Percentiles rank a stretch among this genome's conserved stretches.
These are phyloP conservation scores for Colostygia pectinataria DNA, from an alignment of 2,888 invertebrate genomes.

Conservation along the genomic window DNA sequence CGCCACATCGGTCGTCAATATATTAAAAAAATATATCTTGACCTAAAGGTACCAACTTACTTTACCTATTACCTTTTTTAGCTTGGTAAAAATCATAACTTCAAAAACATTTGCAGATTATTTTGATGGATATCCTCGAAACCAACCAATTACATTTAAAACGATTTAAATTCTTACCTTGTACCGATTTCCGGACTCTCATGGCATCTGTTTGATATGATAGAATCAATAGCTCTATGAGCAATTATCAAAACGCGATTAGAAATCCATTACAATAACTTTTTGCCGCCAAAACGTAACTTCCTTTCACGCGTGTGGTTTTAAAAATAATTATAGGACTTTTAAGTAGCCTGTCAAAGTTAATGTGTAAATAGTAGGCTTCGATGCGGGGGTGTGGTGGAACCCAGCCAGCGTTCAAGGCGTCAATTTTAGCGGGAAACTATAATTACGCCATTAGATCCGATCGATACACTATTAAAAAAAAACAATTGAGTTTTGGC, in stretches of 20 bases:
- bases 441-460: constrained; percentile 78
- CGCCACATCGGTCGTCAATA: too few species aligned
- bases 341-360: constrained; percentile 77
- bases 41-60: too few species aligned
- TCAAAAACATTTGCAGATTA: constrained; percentile 2
- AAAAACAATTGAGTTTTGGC: constrained; percentile 49
- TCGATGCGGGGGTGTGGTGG: constrained; percentile 40
- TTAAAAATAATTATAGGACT: constrained; percentile 74
- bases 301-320: constrained; percentile 63
- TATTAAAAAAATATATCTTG: too few species aligned
- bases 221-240: constrained; percentile 57
- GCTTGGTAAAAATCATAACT: neutral
- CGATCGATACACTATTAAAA: constrained; percentile 66
- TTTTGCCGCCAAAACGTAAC: constrained; percentile 50
- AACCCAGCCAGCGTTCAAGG: constrained; percentile 50
- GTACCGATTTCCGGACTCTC: constrained; percentile 43
- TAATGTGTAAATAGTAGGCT: constrained; percentile 81
- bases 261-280: constrained; percentile 68
- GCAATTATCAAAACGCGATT: constrained; percentile 62
- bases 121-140: constrained; percentile 4
- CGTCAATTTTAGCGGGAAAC: constrained; percentile 76
- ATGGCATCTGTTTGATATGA: constrained; percentile 62
- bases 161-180: constrained; percentile 21
- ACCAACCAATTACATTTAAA: constrained; percentile 14
- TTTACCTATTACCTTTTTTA: too few species aligned